Evolutionary conservation across 2,888 invertebrate species (phyloP).

Genomic region (Ommatoiulus sabulosus): DNA sequence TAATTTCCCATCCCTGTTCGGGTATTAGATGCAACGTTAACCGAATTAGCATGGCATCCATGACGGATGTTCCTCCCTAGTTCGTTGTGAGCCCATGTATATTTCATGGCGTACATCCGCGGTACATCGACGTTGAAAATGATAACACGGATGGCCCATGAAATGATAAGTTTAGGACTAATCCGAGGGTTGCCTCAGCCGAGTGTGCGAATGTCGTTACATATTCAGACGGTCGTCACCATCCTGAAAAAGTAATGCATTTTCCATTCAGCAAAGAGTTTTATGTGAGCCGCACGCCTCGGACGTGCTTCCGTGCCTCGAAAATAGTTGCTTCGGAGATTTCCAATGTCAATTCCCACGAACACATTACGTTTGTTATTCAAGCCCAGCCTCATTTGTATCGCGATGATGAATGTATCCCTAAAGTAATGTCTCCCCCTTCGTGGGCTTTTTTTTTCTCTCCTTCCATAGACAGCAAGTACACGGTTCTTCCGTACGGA

Average conservation of each 20-base stretch:
- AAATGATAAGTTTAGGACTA: background rate
- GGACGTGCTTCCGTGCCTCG: constrained; percentile 8
- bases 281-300: background rate
- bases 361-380: constrained; percentile 42
- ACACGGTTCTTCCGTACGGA: constrained; percentile 92
- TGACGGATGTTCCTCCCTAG: background rate
- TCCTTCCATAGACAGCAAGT: constrained; percentile 84
- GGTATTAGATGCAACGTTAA: background rate
- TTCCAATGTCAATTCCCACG: constrained; percentile 45
- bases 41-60: constrained; percentile 7
- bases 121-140: background rate
- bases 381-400: constrained; percentile 36
- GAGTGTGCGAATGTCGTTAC: background rate
- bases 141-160: background rate
- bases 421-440: constrained; percentile 31
- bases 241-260: constrained; percentile 38
- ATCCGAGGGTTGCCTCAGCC: background rate
- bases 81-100: background rate
- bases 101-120: background rate
- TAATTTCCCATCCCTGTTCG: background rate
- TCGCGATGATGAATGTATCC: constrained; percentile 25
- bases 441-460: constrained; percentile 52
- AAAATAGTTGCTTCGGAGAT: constrained; percentile 21
- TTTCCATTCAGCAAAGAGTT: constrained; percentile 36
- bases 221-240: constrained; percentile 44